A percentile compares a stretch with the other conserved stretches of the same genome.
Evolutionary conservation across 2,888 invertebrate genomes (phyloP).

Genomic region (Agriopis aurantiaria): DNA sequence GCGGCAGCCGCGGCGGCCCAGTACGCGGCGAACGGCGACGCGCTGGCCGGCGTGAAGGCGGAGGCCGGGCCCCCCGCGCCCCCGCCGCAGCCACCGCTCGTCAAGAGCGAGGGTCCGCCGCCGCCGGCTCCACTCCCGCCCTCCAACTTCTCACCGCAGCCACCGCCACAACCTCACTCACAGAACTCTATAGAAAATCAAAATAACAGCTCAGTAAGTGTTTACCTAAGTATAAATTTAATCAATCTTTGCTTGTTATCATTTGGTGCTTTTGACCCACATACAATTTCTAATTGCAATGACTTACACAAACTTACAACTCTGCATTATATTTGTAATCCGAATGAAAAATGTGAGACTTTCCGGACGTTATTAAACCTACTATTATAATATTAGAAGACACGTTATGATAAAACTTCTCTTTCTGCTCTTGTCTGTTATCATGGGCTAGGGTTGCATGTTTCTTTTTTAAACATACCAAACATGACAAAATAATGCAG

Average conservation of each 20-base stretch:
- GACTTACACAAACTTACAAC: background rate
- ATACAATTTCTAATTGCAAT: background rate
- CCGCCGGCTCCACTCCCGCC: slow-evolving; percentile 77
- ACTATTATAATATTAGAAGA: no score
- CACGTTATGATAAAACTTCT: no score
- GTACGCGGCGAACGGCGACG: slow-evolving; percentile 85
- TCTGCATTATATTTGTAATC: no score
- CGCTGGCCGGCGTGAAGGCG: slow-evolving; percentile 66
- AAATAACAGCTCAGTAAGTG: slow-evolving; percentile 78
- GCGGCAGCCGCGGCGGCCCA: slow-evolving; percentile 88
- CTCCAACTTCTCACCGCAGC: slow-evolving; percentile 81
- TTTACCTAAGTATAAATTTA: background rate
- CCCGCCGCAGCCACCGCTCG: slow-evolving; percentile 77
- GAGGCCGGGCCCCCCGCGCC: slow-evolving; percentile 62
- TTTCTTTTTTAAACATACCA: no score
- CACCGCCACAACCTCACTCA: slow-evolving; percentile 72
- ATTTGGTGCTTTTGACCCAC: background rate
- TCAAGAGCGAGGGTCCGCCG: slow-evolving; percentile 84
- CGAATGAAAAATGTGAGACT: no score
- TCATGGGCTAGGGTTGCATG: no score
- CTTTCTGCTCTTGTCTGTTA: no score
- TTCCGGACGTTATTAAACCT: no score
- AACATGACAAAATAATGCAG: no score
- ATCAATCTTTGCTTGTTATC: background rate
- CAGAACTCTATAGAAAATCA: slow-evolving; percentile 88